Conservation (phyloP, 1,140 invertebrate genomes). For the Lethrus apterus region DNA sequence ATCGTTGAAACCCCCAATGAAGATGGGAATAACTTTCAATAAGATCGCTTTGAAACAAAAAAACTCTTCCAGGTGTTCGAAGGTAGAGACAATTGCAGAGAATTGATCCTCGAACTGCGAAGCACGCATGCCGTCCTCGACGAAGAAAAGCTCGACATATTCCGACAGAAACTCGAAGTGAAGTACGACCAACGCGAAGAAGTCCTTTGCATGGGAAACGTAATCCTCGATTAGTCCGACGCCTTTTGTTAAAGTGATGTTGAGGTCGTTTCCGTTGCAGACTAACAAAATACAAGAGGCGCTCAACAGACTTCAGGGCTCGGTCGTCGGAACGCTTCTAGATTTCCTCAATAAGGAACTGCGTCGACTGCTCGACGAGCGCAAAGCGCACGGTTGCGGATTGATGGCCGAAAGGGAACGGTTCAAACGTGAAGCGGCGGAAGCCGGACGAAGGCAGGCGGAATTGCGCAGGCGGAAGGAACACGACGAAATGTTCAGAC, state of each 20-base stretch:
- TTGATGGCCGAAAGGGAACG: constrained; percentile 60
- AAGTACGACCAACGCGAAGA: constrained; percentile 41
- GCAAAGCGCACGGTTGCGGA: constrained; percentile 60
- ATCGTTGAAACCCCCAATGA: not conserved
- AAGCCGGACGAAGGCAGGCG: constrained; percentile 59
- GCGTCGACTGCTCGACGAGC: constrained; percentile 60
- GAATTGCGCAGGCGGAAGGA: constrained; percentile 58
- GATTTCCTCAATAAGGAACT: constrained; percentile 72
- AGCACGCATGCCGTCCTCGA: constrained; percentile 54
- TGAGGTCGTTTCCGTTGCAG: constrained; percentile 27
- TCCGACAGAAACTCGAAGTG: constrained; percentile 43
- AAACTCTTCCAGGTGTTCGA: constrained; percentile 54
- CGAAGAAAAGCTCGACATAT: constrained; percentile 40
- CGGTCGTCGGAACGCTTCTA: constrained; percentile 54
- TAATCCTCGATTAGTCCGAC: not conserved
- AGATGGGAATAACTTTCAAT: constrained; percentile 7
- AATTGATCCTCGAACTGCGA: constrained; percentile 61
- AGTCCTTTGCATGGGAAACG: constrained; percentile 17
- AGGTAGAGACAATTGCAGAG: constrained; percentile 55
- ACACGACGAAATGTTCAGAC: constrained; percentile 70
- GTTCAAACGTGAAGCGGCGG: constrained; percentile 59
- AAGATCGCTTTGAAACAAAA: constrained; percentile 3
- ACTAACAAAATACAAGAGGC: constrained; percentile 45
- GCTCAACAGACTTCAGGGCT: constrained; percentile 54
- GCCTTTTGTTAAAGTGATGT: constrained; percentile 3